Evolutionary conservation across 2,888 invertebrate genomes (phyloP).

Genomic region (Silvanus unidentatus): DNA sequence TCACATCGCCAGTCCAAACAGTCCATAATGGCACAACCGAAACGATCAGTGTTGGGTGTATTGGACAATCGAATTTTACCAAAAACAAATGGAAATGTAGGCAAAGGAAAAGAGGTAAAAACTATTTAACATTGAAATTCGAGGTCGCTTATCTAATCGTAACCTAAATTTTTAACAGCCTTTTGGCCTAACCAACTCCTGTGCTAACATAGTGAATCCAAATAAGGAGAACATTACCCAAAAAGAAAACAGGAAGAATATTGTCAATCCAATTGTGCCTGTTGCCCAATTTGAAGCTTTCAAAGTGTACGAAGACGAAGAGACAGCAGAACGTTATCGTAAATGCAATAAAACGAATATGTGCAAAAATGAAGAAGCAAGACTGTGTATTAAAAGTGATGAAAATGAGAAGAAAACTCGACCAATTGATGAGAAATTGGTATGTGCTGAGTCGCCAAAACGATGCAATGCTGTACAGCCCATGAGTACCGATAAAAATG

Average conservation of each 20-base stretch:
- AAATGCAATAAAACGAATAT: conserved; percentile 26
- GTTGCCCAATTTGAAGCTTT: conserved; percentile 72
- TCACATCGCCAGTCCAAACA: conserved; percentile 38
- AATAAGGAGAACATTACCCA: conserved; percentile 2
- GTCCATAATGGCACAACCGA: conserved; percentile 42
- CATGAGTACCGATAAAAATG: conserved; percentile 57
- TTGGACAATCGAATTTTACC: conserved; percentile 56
- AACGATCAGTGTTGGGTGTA: conserved; percentile 61
- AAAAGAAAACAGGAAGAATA: conserved; percentile 26
- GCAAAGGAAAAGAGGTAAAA: conserved; percentile 33
- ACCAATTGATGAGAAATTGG: conserved; percentile 31
- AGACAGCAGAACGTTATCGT: conserved; percentile 34
- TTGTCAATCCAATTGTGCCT: conserved; percentile 47
- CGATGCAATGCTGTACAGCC: conserved; percentile 39
- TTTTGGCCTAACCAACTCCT: not conserved
- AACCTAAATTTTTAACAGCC: conserved; percentile 4
- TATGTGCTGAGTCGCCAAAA: not conserved
- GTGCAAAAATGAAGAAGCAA: conserved; percentile 1
- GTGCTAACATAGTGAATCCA: no score
- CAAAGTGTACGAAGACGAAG: conserved; percentile 67
- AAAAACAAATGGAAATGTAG: conserved; percentile 13
- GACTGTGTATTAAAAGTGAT: not conserved
- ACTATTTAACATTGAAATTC: conserved; percentile 3
- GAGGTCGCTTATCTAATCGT: no score
- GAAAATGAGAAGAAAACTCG: conserved; percentile 43